Evolutionary conservation across 2,113 vertebrate genomes (phyloP).

Genomic region (Silurus asotus): DNA sequence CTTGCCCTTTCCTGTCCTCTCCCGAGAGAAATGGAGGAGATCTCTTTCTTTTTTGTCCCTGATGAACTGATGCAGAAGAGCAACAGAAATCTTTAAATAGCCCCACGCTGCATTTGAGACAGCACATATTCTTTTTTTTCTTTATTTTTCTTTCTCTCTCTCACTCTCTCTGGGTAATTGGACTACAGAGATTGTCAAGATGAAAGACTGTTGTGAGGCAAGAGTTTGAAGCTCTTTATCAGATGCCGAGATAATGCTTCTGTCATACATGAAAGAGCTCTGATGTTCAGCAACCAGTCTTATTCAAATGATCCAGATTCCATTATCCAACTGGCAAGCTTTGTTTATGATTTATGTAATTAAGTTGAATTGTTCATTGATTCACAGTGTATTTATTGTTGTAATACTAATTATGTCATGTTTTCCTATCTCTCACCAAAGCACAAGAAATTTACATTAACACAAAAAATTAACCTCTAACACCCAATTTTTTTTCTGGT

Average conservation of each 20-base stretch:
- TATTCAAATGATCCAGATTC: slow-evolving; percentile 19
- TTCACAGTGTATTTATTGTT: neutral
- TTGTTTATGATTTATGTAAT: neutral
- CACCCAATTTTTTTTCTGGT: neutral
- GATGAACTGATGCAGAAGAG: slow-evolving; percentile 13
- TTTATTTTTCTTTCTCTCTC: slow-evolving; percentile 5
- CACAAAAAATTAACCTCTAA: neutral
- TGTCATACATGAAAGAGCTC: slow-evolving; percentile 40
- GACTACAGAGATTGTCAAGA: slow-evolving; percentile 27
- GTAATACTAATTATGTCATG: neutral
- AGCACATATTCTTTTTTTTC: neutral
- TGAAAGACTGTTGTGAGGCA: slow-evolving; percentile 43
- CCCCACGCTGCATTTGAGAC: slow-evolving; percentile 29
- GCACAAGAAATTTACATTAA: neutral
- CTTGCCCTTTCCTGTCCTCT: slow-evolving; percentile 22
- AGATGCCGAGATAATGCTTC: slow-evolving; percentile 33
- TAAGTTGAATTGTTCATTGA: neutral
- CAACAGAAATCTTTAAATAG: slow-evolving; percentile 38
- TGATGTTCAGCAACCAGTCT: neutral
- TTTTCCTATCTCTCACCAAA: neutral
- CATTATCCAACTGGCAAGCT: neutral
- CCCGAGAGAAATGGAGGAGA: slow-evolving; percentile 5
- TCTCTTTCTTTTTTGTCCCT: slow-evolving; percentile 14
- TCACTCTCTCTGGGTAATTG: slow-evolving; percentile 10
- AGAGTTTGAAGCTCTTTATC: slow-evolving; percentile 27